Conservation (phyloP, 2,797 vertebrate species). For the Eupleurogrammus muticus region DNA sequence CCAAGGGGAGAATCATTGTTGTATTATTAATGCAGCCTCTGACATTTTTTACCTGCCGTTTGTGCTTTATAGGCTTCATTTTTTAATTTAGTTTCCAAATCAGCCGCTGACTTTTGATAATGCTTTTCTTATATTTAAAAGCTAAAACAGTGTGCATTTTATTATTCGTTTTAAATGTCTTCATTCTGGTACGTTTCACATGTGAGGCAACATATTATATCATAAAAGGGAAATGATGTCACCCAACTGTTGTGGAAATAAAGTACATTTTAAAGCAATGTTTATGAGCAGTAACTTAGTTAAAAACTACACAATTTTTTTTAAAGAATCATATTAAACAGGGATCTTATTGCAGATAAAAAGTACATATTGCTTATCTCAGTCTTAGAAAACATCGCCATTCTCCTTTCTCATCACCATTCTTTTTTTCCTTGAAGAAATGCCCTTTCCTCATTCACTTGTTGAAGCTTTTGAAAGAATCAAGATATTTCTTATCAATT, state of each 20-base stretch:
- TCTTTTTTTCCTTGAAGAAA: no score
- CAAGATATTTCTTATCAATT: conserved; percentile 79
- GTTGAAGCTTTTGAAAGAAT: conserved; percentile 72
- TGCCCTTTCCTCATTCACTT: conserved; percentile 15
- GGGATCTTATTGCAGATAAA: neutral
- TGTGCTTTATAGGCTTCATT: conserved; percentile 19
- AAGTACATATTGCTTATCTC: conserved; percentile 3
- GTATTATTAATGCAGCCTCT: neutral
- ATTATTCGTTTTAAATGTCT: conserved; percentile 17
- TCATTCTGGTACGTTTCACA: conserved; percentile 13
- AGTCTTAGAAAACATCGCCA: neutral
- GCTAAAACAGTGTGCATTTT: neutral
- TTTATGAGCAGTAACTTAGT: neutral
- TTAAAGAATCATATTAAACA: conserved; percentile 4
- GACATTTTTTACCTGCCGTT: neutral
- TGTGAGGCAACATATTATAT: conserved; percentile 18
- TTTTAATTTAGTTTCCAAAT: conserved; percentile 27
- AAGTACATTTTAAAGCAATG: neutral
- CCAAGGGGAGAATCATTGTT: neutral
- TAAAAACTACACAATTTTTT: conserved; percentile 6
- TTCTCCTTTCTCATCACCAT: neutral
- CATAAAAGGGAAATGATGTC: conserved; percentile 19
- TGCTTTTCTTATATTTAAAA: conserved; percentile 4
- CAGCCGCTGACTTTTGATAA: conserved; percentile 20
- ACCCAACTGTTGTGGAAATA: neutral